Percentiles rank a stretch among this genome's conserved stretches.
Conservation (phyloP, 2,113 vertebrate species). For the Rousettus leschenaultii region DNA sequence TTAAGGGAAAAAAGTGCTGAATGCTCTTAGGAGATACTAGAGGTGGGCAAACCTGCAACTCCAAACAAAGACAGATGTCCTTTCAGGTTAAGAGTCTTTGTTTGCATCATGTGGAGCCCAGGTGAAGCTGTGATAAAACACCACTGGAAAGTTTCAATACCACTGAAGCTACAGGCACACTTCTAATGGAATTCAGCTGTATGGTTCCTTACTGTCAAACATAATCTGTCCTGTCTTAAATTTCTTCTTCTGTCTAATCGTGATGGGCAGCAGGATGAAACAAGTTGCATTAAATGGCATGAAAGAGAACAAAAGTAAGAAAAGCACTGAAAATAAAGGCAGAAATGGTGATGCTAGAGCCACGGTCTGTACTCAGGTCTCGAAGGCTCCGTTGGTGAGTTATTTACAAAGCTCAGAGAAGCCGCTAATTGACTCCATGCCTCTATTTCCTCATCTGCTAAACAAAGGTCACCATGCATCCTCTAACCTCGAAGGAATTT, state of each 20-base stretch:
- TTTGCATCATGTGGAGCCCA: background rate
- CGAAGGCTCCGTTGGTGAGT: accelerated
- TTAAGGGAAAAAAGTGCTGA: background rate
- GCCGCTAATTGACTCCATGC: background rate
- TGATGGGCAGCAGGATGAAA: background rate
- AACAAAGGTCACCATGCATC: background rate
- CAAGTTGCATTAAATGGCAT: background rate
- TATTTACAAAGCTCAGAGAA: background rate
- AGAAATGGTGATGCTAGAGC: background rate
- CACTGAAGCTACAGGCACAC: background rate
- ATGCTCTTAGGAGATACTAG: background rate
- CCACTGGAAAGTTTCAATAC: background rate
- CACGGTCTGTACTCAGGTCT: background rate
- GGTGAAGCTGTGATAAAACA: background rate
- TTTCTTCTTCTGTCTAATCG: background rate
- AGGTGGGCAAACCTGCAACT: background rate
- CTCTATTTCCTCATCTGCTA: background rate
- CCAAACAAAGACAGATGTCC: background rate
- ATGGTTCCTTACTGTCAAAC: background rate
- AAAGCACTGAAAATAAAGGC: background rate
- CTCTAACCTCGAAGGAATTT: background rate
- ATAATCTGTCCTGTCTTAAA: background rate
- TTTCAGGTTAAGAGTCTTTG: background rate
- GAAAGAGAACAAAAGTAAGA: background rate
- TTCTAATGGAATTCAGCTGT: background rate